Evolutionary conservation across 2,888 invertebrate genomes (phyloP).

Genomic region (Cyaniris semiargus): DNA sequence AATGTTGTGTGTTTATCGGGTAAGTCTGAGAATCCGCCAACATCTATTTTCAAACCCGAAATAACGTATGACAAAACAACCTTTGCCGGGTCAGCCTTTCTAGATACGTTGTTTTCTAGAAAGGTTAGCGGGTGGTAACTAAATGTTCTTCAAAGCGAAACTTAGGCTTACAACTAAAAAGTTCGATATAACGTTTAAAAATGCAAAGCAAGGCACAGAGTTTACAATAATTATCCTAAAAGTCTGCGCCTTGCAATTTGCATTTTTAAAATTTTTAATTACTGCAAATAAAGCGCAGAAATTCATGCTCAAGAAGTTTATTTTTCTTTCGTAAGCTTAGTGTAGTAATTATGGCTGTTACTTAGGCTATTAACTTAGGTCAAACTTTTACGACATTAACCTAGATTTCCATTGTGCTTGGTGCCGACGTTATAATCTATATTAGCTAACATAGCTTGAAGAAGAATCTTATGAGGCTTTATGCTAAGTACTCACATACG

Average conservation of each 20-base stretch:
- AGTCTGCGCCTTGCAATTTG: not conserved
- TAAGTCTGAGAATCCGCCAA: no score
- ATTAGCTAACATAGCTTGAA: not conserved
- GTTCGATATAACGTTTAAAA: no score
- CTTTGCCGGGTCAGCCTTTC: no score
- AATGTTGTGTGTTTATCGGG: no score
- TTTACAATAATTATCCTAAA: not conserved
- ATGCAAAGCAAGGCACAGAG: no score
- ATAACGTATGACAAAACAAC: no score
- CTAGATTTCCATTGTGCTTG: not conserved
- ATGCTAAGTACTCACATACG: no score
- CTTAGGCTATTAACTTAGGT: constrained; percentile 10
- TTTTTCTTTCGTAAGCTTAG: not conserved
- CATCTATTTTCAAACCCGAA: no score
- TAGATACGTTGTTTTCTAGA: no score
- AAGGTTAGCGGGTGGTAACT: no score
- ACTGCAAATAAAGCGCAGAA: not conserved
- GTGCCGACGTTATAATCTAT: not conserved
- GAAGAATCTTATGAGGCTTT: not conserved
- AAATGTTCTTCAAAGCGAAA: no score
- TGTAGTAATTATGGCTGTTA: constrained; percentile 9
- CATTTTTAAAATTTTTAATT: not conserved
- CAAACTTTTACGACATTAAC: constrained; percentile 17
- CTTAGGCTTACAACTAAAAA: no score
- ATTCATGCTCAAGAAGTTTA: not conserved